Evolutionary conservation across 2,888 invertebrate species (phyloP).

Genomic region (Spatulosminthurus flaviceps): DNA sequence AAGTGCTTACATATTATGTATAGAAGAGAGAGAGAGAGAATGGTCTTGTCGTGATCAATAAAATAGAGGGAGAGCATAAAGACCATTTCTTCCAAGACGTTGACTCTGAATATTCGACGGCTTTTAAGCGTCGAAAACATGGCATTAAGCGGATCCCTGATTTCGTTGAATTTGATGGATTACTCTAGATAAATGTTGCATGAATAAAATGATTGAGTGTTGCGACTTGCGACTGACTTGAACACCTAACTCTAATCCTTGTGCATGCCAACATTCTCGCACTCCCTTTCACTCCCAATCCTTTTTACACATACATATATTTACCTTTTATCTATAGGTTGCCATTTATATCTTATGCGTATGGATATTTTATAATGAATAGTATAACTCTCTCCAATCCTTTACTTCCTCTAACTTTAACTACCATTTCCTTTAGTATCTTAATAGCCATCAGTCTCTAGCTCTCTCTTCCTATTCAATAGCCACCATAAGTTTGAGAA

Average conservation of each 20-base stretch:
- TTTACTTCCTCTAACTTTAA: too few relatives aligned
- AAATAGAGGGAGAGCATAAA: constrained; percentile 16
- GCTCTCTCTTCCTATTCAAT: too few relatives aligned
- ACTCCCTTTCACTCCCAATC: neutral
- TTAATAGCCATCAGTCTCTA: too few relatives aligned
- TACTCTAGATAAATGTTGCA: constrained; percentile 64
- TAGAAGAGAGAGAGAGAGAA: neutral
- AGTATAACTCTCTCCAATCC: too few relatives aligned
- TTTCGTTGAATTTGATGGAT: constrained; percentile 64
- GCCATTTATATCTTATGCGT: too few relatives aligned
- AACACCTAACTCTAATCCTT: constrained; percentile 33
- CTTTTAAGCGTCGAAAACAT: constrained; percentile 63
- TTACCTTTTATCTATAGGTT: too few relatives aligned
- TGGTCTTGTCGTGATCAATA: neutral
- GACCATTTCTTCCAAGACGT: constrained; percentile 62
- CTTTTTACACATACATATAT: too few relatives aligned
- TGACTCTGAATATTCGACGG: constrained; percentile 63
- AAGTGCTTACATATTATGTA: neutral
- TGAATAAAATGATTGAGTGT: constrained; percentile 64
- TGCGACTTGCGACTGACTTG: constrained; percentile 46
- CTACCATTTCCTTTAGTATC: too few relatives aligned
- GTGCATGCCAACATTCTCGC: constrained; percentile 15
- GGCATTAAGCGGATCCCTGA: constrained; percentile 63
- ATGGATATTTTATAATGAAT: too few relatives aligned
- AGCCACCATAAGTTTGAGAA: too few relatives aligned